Base-by-base conservation (phyloP, 2,888 invertebrate species). In the Entomobrya multifasciata region DNA sequence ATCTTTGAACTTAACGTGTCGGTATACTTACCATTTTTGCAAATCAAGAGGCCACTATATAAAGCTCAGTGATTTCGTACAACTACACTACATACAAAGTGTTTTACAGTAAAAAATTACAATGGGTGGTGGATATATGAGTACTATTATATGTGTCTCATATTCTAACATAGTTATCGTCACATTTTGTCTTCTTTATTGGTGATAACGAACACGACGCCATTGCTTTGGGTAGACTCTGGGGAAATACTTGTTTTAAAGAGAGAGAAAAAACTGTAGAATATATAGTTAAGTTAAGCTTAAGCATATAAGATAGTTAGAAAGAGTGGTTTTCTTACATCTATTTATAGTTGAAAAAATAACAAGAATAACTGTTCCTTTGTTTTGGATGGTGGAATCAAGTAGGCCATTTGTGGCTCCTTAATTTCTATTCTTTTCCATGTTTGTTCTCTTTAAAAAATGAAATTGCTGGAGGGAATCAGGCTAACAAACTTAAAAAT, bases 321-420 rank as follows among this genome's bases (percentile, higher is more conserved):
- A n/a, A n/a, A n/a, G n/a, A n/a, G n/a, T n/a, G n/a, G n/a, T n/a
- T n/a, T n/a, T n/a, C n/a, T n/a, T n/a, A n/a, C n/a, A n/a, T n/a
- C n/a, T n/a, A n/a, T n/a, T n/a, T n/a, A n/a, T n/a, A n/a, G 41
- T 74, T 82, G 74, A n/a, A 47, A 74, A 62, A 76, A 62, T 65
- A 76, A 83, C 62, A 62, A 52, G 55, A 60, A 70, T 41, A 80
- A 78, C 52, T 67, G 52, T 41, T 55, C 36, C 57, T 44, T 44
- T 60, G 11, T 57, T 49, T 22, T 57, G 10, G 57, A 44, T 57
- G 49, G 76, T 57, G 25, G 77, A 84, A 77, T 84, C 77, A 84
- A 84, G 77, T 77, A 74, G 82, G 76, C 74, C 62, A 62, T 83
- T 76, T 83, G 74, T 76, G 84, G 67, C 84, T 84, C 76, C 76